A percentile compares a stretch with the other conserved stretches of the same genome.
phyloP scores from a whole-genome alignment of 2,113 vertebrate species.

The Sinocyclocheilus anshuiensis region DNA sequence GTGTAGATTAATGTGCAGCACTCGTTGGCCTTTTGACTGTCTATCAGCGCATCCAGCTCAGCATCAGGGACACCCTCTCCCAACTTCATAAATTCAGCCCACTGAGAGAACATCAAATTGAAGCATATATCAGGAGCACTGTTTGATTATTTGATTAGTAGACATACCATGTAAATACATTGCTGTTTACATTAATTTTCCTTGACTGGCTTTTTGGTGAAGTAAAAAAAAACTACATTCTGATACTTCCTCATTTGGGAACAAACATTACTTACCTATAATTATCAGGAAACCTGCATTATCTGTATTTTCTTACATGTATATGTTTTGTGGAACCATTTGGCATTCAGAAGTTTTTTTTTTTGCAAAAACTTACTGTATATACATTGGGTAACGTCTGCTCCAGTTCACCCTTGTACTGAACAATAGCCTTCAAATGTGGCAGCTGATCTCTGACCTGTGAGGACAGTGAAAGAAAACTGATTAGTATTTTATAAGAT shows the following conservation, averaged over 20 bases:
- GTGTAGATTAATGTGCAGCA: conserved; percentile 81
- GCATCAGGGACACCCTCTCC: conserved; percentile 68
- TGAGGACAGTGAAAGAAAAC: neutral
- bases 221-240: neutral
- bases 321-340: neutral
- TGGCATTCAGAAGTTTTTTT: neutral
- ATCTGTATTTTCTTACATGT: neutral
- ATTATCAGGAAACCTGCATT: neutral
- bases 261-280: neutral
- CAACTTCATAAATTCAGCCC: conserved; percentile 77
- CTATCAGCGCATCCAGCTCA: conserved; percentile 69
- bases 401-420: conserved; percentile 77
- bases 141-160: neutral
- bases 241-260: no score
- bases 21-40: conserved; percentile 74
- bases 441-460: conserved; percentile 78
- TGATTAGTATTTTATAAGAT: neutral
- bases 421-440: conserved; percentile 80
- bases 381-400: conserved; percentile 71
- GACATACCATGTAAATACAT: neutral
- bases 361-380: conserved; percentile 65
- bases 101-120: conserved; percentile 63
- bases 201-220: neutral
- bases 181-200: neutral
- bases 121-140: neutral